Percentiles rank a stretch among this genome's conserved stretches.
phyloP scores from a whole-genome alignment of 2,113 vertebrate genomes.

The Shinisaurus crocodilurus region DNA sequence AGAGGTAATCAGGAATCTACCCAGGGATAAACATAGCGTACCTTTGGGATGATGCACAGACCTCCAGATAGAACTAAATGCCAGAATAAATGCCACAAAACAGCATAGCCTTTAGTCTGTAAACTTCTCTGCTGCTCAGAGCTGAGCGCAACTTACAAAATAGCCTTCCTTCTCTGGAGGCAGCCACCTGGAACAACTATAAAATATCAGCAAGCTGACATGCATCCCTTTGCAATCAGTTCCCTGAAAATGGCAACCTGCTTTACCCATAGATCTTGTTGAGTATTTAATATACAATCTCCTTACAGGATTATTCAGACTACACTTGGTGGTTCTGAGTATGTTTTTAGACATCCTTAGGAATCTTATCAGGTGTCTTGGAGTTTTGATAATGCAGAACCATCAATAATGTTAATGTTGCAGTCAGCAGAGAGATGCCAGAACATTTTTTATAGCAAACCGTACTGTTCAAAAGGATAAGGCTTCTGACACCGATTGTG shows the following conservation, averaged over 20 bases:
- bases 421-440: slow-evolving; percentile 55
- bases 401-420: slow-evolving; percentile 64
- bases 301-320: slow-evolving; percentile 53
- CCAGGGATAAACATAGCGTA: neutral
- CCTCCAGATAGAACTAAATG: neutral
- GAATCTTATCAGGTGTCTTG: slow-evolving; percentile 37
- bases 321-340: slow-evolving; percentile 35
- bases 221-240: neutral
- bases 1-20: neutral
- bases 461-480: slow-evolving; percentile 57
- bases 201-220: slow-evolving; percentile 56
- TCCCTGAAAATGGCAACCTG: slow-evolving; percentile 54
- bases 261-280: slow-evolving; percentile 49
- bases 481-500: slow-evolving; percentile 66
- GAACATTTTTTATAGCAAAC: slow-evolving; percentile 56
- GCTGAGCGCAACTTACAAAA: slow-evolving; percentile 39
- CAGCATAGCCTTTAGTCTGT: slow-evolving; percentile 13
- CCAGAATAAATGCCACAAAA: neutral
- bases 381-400: slow-evolving; percentile 61
- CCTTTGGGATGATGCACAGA: neutral
- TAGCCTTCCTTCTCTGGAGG: slow-evolving; percentile 45
- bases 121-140: slow-evolving; percentile 17
- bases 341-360: slow-evolving; percentile 50
- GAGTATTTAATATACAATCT: slow-evolving; percentile 58
- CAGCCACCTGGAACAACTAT: slow-evolving; percentile 49